A percentile compares a stretch with the other conserved stretches of the same genome.
Evolutionary conservation across 1,140 invertebrate species (phyloP).

Genomic region (Panagrolaimus sp.): DNA sequence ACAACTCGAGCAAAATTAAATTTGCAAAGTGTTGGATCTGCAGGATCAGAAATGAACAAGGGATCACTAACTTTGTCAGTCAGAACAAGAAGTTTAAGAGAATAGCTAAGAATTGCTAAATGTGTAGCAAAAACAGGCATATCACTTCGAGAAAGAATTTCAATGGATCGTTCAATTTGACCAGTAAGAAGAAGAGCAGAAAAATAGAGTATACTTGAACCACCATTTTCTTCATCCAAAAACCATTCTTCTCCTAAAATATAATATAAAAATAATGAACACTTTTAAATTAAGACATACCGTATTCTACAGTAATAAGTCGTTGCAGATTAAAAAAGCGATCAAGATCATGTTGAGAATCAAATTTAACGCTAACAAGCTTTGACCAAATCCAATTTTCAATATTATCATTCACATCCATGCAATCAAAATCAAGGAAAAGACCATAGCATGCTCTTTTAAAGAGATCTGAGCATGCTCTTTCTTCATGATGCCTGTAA

Average conservation of each 20-base stretch:
- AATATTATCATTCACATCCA: constrained; percentile 44
- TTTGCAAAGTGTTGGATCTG: constrained; percentile 34
- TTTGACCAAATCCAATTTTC: constrained; percentile 56
- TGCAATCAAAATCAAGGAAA: constrained; percentile 39
- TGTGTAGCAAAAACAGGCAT: constrained; percentile 40
- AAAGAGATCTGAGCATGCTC: constrained; percentile 32
- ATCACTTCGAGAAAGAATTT: constrained; percentile 31
- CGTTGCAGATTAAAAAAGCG: constrained; percentile 48
- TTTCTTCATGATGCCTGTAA: constrained; percentile 36
- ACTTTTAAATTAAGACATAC: constrained; percentile 19
- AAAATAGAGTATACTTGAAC: constrained; percentile 41
- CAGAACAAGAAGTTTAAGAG: constrained; percentile 32
- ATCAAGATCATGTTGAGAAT: constrained; percentile 22
- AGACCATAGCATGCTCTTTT: constrained; percentile 48
- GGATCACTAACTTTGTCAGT: constrained; percentile 29
- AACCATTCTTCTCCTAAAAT: constrained; percentile 53
- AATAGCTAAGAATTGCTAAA: constrained; percentile 42
- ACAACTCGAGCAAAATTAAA: constrained; percentile 53
- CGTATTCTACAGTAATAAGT: constrained; percentile 44
- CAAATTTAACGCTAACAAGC: constrained; percentile 36
- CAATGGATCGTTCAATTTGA: constrained; percentile 50
- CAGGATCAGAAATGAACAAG: constrained; percentile 35
- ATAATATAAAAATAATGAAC: not conserved
- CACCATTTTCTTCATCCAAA: constrained; percentile 28
- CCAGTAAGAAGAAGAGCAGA: constrained; percentile 53